These are phyloP conservation scores for Trialeurodes vaporariorum DNA, from an alignment of 1,140 invertebrate genomes.

Conservation along the genomic window DNA sequence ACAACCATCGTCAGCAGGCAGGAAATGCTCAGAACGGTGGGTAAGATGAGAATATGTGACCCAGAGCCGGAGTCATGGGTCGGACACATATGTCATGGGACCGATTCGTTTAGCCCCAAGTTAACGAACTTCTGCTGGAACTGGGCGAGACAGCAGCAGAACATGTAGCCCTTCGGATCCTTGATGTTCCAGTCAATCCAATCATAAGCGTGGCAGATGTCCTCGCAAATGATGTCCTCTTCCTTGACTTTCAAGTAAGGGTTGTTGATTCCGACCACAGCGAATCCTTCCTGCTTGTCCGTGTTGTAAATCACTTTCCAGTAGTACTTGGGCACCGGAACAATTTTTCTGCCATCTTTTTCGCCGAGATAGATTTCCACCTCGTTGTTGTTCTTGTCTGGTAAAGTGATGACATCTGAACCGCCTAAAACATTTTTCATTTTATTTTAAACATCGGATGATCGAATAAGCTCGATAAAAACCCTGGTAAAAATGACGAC, in stretches of 20 bases:
- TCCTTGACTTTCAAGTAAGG: slow-evolving; percentile 16
- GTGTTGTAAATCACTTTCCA: slow-evolving; percentile 21
- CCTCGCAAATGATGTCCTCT: slow-evolving; percentile 14
- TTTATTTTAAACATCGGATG: background rate
- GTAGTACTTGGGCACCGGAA: slow-evolving; percentile 22
- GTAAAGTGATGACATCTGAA: slow-evolving; percentile 19
- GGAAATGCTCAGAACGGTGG: too few relatives aligned
- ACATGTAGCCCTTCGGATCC: slow-evolving; percentile 22
- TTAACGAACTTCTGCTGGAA: slow-evolving; percentile 2
- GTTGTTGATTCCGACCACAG: slow-evolving; percentile 25
- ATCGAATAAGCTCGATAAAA: background rate
- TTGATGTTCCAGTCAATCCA: slow-evolving; percentile 22
- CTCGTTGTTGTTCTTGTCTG: slow-evolving; percentile 22
- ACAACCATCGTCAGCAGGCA: too few relatives aligned
- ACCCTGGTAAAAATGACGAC: too few relatives aligned
- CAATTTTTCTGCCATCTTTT: slow-evolving; percentile 12
- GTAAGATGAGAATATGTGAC: too few relatives aligned
- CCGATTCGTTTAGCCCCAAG: background rate
- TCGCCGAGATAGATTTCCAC: slow-evolving; percentile 23
- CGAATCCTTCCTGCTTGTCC: slow-evolving; percentile 14
- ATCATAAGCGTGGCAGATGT: slow-evolving; percentile 20
- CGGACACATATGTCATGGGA: too few relatives aligned
- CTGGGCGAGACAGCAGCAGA: slow-evolving; percentile 15
- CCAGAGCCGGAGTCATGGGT: too few relatives aligned
- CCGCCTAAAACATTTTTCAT: slow-evolving; percentile 18